Percentiles rank a stretch among this genome's conserved stretches.
Conservation (phyloP, 1,140 invertebrate genomes). For the Caerostris extrusa region DNA sequence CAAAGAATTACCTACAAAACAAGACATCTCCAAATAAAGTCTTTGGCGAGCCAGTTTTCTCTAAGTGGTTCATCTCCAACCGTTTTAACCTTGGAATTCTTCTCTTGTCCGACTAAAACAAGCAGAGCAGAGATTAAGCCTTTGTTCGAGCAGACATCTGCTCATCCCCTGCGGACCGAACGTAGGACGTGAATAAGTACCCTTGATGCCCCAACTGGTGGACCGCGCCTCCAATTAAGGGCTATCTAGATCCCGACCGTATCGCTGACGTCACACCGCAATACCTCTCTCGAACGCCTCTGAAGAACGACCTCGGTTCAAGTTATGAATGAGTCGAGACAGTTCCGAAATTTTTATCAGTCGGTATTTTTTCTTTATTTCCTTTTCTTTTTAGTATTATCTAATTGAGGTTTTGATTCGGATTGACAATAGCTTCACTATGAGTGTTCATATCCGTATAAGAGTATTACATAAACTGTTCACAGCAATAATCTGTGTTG, state of each 20-base stretch:
- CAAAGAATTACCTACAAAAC: neutral
- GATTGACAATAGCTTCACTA: neutral
- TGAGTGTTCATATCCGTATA: no score
- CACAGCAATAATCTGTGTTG: no score
- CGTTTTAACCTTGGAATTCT: neutral
- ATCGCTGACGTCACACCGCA: slow-evolving; percentile 43
- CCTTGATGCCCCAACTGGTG: slow-evolving; percentile 8
- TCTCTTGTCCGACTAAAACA: slow-evolving; percentile 12
- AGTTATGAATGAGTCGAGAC: slow-evolving; percentile 50
- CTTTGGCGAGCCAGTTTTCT: neutral
- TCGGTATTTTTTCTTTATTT: neutral
- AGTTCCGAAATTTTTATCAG: neutral
- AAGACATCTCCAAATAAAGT: neutral
- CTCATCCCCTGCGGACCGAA: neutral
- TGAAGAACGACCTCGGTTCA: slow-evolving; percentile 40
- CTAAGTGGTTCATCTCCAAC: neutral
- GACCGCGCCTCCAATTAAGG: slow-evolving; percentile 63
- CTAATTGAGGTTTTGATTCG: neutral
- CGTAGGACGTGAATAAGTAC: slow-evolving; percentile 58
- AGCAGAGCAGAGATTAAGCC: slow-evolving; percentile 4
- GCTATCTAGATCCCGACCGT: slow-evolving; percentile 53
- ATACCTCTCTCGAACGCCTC: slow-evolving; percentile 21
- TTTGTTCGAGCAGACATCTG: neutral
- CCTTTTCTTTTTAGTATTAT: neutral
- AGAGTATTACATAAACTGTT: no score